A percentile compares a stretch with the other conserved stretches of the same genome.
Conservation (phyloP, 2,888 invertebrate genomes). For the Tachina fera region DNA sequence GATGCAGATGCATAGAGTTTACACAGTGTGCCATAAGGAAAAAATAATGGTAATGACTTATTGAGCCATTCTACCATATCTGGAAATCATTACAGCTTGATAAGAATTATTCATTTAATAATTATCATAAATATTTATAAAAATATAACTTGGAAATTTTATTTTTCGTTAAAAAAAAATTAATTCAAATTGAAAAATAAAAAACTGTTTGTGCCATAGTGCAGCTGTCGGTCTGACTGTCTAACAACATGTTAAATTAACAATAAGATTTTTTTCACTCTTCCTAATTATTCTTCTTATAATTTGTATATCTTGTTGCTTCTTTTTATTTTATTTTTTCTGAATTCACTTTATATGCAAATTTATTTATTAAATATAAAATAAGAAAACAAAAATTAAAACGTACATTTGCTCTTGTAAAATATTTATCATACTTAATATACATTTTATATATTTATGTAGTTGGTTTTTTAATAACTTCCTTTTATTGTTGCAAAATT, state of each 20-base stretch:
- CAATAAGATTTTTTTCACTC: neutral
- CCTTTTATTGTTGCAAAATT: neutral
- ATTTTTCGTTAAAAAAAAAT: too few species aligned
- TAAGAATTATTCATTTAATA: too few species aligned
- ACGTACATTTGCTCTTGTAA: neutral
- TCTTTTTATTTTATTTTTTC: constrained; percentile 15
- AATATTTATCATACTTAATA: constrained; percentile 14
- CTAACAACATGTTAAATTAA: neutral
- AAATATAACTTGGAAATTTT: too few species aligned
- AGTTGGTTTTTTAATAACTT: neutral
- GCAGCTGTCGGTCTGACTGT: neutral
- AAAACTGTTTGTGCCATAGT: too few species aligned
- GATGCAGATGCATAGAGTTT: neutral
- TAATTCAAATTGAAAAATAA: too few species aligned
- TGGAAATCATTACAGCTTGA: too few species aligned
- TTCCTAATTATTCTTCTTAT: neutral
- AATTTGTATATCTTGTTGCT: neutral
- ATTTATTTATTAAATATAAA: constrained; percentile 50
- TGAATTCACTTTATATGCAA: constrained; percentile 62
- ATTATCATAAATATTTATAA: too few species aligned
- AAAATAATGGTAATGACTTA: too few species aligned
- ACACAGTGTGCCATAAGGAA: too few species aligned
- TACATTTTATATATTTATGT: neutral
- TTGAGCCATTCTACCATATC: too few species aligned
- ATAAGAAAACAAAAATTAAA: constrained; percentile 18